Evolutionary conservation across 2,888 invertebrate species (phyloP).

Genomic region (Euzetes globulus): DNA sequence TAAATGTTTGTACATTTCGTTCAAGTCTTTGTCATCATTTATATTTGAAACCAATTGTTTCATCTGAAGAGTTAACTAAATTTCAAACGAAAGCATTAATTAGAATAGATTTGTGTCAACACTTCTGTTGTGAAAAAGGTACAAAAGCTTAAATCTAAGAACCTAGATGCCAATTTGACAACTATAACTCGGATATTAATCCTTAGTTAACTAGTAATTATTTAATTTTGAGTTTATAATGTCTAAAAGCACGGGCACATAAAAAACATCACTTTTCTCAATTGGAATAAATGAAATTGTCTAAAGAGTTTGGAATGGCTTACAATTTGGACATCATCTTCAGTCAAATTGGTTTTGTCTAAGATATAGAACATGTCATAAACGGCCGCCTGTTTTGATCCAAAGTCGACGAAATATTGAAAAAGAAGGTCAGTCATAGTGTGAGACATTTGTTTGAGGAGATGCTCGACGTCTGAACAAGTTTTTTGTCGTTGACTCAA

Average conservation of each 20-base stretch:
- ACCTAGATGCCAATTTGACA: no score
- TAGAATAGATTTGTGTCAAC: no score
- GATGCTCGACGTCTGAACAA: constrained; percentile 6
- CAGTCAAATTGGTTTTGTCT: constrained; percentile 20
- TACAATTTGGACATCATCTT: constrained; percentile 1
- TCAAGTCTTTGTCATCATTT: neutral
- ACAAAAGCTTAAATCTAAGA: no score
- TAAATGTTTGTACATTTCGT: neutral
- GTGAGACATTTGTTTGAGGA: constrained; percentile 34
- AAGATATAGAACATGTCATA: constrained; percentile 60
- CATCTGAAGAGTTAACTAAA: constrained; percentile 16
- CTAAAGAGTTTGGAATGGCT: neutral
- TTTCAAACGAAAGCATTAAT: no score
- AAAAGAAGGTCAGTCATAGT: constrained; percentile 52
- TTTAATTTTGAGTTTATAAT: no score
- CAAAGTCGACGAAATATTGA: constrained; percentile 72
- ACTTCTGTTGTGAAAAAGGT: no score
- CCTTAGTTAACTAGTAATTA: no score
- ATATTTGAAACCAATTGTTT: constrained; percentile 2
- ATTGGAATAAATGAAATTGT: no score
- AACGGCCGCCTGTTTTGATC: constrained; percentile 76
- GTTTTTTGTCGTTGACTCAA: constrained; percentile 15
- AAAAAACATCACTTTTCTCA: no score
- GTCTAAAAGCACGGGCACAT: no score
- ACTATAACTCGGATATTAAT: no score